phyloP scores from a whole-genome alignment of 2,888 invertebrate genomes.

The Phorcus lineatus region DNA sequence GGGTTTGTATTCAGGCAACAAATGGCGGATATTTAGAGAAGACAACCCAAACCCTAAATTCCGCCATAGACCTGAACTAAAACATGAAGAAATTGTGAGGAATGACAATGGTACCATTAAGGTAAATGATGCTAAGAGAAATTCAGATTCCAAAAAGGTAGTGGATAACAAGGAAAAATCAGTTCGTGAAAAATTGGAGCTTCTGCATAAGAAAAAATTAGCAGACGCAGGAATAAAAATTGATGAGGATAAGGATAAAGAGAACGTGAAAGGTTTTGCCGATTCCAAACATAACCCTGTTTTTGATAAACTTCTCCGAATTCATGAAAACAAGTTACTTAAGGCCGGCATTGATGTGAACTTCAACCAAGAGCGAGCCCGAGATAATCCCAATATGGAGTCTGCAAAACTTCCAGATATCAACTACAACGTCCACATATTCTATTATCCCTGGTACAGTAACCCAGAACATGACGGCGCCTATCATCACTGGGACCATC shows the following conservation, averaged over 20 bases:
- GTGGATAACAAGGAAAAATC: neutral
- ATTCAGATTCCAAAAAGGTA: neutral
- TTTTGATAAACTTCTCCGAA: neutral
- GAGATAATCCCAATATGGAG: neutral
- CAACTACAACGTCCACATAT: conserved; percentile 74
- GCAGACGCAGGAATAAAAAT: conserved; percentile 10
- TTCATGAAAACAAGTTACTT: conserved; percentile 8
- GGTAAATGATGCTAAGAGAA: neutral
- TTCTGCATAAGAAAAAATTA: conserved; percentile 11
- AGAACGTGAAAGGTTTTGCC: neutral
- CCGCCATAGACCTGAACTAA: neutral
- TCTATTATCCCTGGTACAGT: conserved; percentile 77
- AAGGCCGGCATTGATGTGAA: conserved; percentile 18
- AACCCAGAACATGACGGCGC: conserved; percentile 66
- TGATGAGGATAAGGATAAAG: neutral
- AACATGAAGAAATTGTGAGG: neutral
- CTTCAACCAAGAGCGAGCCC: neutral
- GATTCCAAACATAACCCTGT: neutral
- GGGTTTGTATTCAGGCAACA: neutral
- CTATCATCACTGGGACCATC: conserved; percentile 76
- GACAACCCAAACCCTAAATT: neutral
- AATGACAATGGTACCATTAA: neutral
- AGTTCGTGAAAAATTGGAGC: conserved; percentile 1
- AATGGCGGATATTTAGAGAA: conserved; percentile 3
- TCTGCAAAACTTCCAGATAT: neutral